Evolutionary conservation across 2,113 vertebrate species (phyloP), one percentile per base, ranked within the genome.

Genomic region (Neodon shergylaensis): DNA sequence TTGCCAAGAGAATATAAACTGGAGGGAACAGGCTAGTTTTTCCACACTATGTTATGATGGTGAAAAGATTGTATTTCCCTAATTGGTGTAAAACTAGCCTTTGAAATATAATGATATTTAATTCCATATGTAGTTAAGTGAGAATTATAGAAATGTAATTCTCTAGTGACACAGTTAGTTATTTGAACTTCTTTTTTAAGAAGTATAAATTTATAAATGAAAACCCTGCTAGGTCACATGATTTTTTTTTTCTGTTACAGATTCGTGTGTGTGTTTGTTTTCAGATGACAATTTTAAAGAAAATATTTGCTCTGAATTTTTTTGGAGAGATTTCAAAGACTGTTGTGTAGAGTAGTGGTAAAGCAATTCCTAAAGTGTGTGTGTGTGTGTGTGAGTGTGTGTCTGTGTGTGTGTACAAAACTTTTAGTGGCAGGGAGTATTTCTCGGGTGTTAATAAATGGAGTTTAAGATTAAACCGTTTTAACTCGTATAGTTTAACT

Each of bases 1-100:
- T 98, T 98, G 98, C 98, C 98, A 98, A 98, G 98, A 98, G 98
- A 98, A 97, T 98, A 98, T 98, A 98, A 98, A 98, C 98, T 98
- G 98, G 95, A 97, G 96, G 90, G 98, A 98, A 88, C 98, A 98
- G 98, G 98, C 98, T 98, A 98, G 98, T 95, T 98, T 98, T 98
- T 98, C 98, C 97, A 98, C 97, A 98, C 95, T 95, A 96, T 97
- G 97, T 97, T 96, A 97, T 97, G 97, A 96, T 93, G 91, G 89
- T 95, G 95, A 88, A 97, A 97, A 94, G 91, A 81, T 91, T 96
- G 86, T 92, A 83, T 96, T 94, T 92, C 96, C 49, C 96, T 98
- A 96, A 97, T 98, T 95, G 96, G 95, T 95, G 90, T 96, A 94
- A 93, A 94, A 96, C 93, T 86, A 86, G 88, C 42, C 95, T 98